Evolutionary conservation across 2,113 vertebrate genomes (phyloP), one percentile per base, ranked within the genome.

Genomic region (Australoheros scitulus): DNA sequence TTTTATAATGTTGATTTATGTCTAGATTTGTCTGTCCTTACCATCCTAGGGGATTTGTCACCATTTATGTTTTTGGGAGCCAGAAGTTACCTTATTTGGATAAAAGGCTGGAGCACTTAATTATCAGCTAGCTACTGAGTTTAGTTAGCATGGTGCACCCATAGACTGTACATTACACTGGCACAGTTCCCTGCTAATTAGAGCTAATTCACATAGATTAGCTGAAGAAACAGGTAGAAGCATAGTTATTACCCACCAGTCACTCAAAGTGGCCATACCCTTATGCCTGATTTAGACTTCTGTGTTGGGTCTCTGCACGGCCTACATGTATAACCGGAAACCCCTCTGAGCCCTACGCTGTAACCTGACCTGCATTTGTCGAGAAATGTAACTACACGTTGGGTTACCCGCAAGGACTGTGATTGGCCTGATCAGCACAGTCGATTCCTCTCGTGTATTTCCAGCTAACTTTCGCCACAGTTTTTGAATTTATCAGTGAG

Each of bases 41-140:
- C 24, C 50, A 43, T 52, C 43, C 65, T 47, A 14, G 11, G 64
- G 43, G 43, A 24, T 0, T 43, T 29, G 15, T 4, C 22, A 50
- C 24, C 65, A 32, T 70, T 52, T 70, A 32, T 52, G 43, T 3
- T 20, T 70, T 52, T 29, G 65, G 65, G 65, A 70, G 43, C 43
- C 43, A 52, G 43, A 52, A 29, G 43, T 70, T 29, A 52, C 65
- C 65, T 52, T 70, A 70, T 70, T 70, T 70, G 65, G 41, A 70
- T 24, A 70, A 70, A 70, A 18, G 24, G 24, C 41, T 70, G 24
- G 41, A 50, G 41, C 41, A 50, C 41, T 43, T 50, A 50, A 70
- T 50, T 70, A 11, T 11, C 41, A 70, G 24, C 43, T 70, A 32
- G 65, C 65, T 70, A 52, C 65, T 0, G 1, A 61, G 60, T 29